phyloP scores from a whole-genome alignment of 2,113 vertebrate species.

The Todiramphus saurophagus region DNA sequence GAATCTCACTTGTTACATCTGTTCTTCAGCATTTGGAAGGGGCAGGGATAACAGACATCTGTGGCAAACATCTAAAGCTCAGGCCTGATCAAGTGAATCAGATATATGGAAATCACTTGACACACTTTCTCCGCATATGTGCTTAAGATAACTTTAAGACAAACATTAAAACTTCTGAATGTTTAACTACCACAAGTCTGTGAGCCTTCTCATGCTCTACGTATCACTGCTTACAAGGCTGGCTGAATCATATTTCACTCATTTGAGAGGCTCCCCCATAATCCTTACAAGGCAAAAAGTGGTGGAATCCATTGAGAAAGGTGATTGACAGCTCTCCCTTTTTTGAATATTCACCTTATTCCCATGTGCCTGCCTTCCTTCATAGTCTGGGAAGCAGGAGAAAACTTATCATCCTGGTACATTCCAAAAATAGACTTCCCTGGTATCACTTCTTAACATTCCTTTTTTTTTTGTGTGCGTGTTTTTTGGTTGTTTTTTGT shows the following conservation, averaged over 20 bases:
- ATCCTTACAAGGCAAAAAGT: background rate
- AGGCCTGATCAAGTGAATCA: background rate
- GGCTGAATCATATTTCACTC: background rate
- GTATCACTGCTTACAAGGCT: background rate
- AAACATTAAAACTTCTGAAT: background rate
- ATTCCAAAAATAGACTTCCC: background rate
- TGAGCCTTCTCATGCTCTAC: background rate
- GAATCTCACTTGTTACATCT: background rate
- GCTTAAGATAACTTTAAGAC: background rate
- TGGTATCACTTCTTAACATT: background rate
- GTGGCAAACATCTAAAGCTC: background rate
- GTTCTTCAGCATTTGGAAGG: background rate
- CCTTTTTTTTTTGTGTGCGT: background rate
- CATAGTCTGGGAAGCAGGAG: background rate
- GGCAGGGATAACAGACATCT: background rate
- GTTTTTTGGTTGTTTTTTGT: background rate
- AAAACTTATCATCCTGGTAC: background rate
- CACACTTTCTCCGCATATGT: background rate
- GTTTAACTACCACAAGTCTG: background rate
- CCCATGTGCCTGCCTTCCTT: background rate
- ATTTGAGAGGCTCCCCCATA: background rate
- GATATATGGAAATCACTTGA: background rate
- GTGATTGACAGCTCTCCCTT: background rate
- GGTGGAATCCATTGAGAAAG: background rate
- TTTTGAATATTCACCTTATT: background rate